Base-by-base conservation (phyloP, 2,888 invertebrate genomes). In the Pachliopta kotzebuea region DNA sequence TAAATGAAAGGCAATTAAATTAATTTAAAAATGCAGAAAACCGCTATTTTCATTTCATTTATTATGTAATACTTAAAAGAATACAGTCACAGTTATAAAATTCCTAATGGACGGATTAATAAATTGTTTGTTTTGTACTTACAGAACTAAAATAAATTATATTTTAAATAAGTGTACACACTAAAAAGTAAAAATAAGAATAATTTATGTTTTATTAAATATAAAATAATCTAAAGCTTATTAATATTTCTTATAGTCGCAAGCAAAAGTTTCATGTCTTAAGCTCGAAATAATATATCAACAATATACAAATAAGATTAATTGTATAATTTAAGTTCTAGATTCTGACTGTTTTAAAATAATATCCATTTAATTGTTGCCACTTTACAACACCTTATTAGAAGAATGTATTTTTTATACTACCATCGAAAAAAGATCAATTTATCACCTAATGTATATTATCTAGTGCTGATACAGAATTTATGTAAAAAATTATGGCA, bases 71-170 rank as follows among this genome's bases (percentile, higher is more conserved):
- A 55, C 20, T 56, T 37, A 26, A 21, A 56, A 45, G 45, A n/a
- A 45, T 52, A 52, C 50, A 52, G 50, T 52, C 50, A 11, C 6
- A n/a, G 23, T 52, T 52, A 52, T 21, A 20, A 14, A 14, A 20
- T 63, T 42, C 18, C 49, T 65, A 65, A 55, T 45, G 65, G 57
- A 65, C 52, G 61, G 61, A 57, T 60, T 50, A 42, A 37, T 53
- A 53, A 26, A 64, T 50, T 59, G 54, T 58, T 50, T 59, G 54
- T 58, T 59, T 65, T 62, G 61, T 66, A 56, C 63, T 58, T 62
- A 31, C 54, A 58, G 55, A 26, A 56, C 55, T 62, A 60, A 53
- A 64, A 62, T 64, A 64, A 67, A 64, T 62, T 59, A 67, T 17
- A 59, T 57, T 52, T 56, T 31, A 59, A 61, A 62, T 62, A 62